Percentiles rank a stretch among this genome's conserved stretches.
These are phyloP conservation scores for Epirrita christyi DNA, from an alignment of 2,888 invertebrate genomes.

Conservation along the genomic window DNA sequence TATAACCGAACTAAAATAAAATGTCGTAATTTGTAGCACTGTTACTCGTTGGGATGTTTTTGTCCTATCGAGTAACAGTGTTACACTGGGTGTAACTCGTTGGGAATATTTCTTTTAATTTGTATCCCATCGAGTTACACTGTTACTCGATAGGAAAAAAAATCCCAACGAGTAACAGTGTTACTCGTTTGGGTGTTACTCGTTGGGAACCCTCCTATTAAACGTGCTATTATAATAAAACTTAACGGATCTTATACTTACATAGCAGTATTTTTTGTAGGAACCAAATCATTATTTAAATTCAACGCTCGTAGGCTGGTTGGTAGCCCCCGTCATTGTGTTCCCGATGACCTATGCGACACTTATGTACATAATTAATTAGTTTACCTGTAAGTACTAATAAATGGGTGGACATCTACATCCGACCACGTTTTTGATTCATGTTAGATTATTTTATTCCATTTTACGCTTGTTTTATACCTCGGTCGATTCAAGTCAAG, in stretches of 20 bases:
- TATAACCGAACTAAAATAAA: too few relatives aligned
- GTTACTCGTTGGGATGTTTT: too few relatives aligned
- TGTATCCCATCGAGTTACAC: too few relatives aligned
- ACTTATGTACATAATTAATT: slow-evolving; percentile 68
- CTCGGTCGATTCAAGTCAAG: too few relatives aligned
- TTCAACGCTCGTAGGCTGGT: slow-evolving; percentile 11
- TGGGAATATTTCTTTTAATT: too few relatives aligned
- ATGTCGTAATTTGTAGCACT: too few relatives aligned
- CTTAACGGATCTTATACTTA: not conserved
- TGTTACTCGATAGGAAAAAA: too few relatives aligned
- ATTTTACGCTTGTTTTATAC: not conserved
- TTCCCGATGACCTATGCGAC: slow-evolving; percentile 68
- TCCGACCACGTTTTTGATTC: slow-evolving; percentile 27
- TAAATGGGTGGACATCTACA: slow-evolving; percentile 20
- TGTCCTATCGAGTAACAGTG: too few relatives aligned
- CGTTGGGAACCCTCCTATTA: too few relatives aligned
- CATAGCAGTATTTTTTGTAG: not conserved
- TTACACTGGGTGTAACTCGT: too few relatives aligned
- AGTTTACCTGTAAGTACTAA: slow-evolving; percentile 24
- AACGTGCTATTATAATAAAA: not conserved
- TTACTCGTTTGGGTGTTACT: too few relatives aligned
- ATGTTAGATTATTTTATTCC: slow-evolving; percentile 3
- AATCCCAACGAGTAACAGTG: too few relatives aligned
- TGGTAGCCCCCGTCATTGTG: slow-evolving; percentile 54
- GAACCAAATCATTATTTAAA: slow-evolving; percentile 6